Percentiles rank a stretch among this genome's conserved stretches.
These are phyloP conservation scores for Gouania willdenowi DNA, from an alignment of 2,797 vertebrate genomes.

Conservation along the genomic window DNA sequence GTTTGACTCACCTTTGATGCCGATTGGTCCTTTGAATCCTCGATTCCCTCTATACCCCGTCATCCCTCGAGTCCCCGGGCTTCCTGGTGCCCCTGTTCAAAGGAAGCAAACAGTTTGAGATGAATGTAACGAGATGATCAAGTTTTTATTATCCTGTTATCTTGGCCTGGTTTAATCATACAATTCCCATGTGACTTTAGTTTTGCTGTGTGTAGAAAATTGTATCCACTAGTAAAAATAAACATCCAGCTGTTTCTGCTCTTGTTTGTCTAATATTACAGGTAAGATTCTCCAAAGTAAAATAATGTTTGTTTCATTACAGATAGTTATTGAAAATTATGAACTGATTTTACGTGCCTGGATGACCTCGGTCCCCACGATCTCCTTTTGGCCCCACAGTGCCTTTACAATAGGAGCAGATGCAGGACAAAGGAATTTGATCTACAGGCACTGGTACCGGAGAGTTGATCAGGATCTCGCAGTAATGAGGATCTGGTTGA, in stretches of 20 bases:
- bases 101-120: background rate
- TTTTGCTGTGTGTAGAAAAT: no score
- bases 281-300: no score
- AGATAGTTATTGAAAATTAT: no score
- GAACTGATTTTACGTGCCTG: slow-evolving; percentile 39
- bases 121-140: no score
- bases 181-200: no score
- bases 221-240: no score
- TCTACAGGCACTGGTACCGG: slow-evolving; percentile 34
- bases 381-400: slow-evolving; percentile 62
- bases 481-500: no score
- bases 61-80: slow-evolving; percentile 58
- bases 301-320: no score
- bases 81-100: slow-evolving; percentile 57
- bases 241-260: no score
- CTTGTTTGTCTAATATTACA: no score
- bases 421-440: slow-evolving; percentile 64
- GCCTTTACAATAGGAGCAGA: slow-evolving; percentile 65
- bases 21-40: slow-evolving; percentile 59
- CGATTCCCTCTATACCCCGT: slow-evolving; percentile 54
- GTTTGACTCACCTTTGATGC: slow-evolving; percentile 63
- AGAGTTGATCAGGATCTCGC: slow-evolving; percentile 54
- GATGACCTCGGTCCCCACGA: slow-evolving; percentile 52
- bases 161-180: no score
- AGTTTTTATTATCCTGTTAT: no score